These are phyloP conservation scores for Chaetops frenatus DNA, from an alignment of 2,113 vertebrate species.

Conservation along the genomic window DNA sequence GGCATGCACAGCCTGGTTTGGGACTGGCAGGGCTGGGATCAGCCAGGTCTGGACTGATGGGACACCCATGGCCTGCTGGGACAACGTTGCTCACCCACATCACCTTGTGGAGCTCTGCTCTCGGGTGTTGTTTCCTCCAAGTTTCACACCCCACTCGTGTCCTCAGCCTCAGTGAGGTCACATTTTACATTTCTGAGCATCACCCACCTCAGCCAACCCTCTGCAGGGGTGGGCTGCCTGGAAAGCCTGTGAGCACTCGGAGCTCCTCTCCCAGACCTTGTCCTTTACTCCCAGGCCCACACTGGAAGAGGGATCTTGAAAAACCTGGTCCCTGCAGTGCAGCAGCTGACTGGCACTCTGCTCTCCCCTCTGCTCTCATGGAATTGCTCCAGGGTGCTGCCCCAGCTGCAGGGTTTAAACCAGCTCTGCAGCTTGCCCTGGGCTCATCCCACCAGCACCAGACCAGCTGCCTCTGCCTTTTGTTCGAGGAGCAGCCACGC, in stretches of 20 bases:
- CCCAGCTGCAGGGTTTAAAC: neutral
- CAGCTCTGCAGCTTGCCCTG: neutral
- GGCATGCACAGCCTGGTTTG: neutral
- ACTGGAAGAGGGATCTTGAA: neutral
- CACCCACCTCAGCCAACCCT: neutral
- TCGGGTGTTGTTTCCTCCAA: neutral
- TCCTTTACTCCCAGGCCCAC: neutral
- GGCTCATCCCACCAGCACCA: neutral
- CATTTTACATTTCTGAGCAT: neutral
- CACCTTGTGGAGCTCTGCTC: neutral
- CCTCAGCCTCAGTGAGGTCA: neutral
- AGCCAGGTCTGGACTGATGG: neutral
- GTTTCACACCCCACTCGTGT: neutral
- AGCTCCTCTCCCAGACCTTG: neutral
- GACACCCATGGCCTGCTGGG: neutral
- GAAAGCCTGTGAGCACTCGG: neutral
- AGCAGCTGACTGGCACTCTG: neutral
- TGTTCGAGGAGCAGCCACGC: neutral
- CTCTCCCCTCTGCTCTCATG: rapidly evolving
- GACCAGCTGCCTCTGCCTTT: slow-evolving; percentile 6
- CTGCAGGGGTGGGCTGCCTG: neutral
- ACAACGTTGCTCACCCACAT: neutral
- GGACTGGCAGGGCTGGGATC: neutral
- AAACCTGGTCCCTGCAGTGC: neutral
- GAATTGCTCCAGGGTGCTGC: neutral